phyloP scores from a whole-genome alignment of 2,797 vertebrate genomes.

The Myotis pilosus region DNA sequence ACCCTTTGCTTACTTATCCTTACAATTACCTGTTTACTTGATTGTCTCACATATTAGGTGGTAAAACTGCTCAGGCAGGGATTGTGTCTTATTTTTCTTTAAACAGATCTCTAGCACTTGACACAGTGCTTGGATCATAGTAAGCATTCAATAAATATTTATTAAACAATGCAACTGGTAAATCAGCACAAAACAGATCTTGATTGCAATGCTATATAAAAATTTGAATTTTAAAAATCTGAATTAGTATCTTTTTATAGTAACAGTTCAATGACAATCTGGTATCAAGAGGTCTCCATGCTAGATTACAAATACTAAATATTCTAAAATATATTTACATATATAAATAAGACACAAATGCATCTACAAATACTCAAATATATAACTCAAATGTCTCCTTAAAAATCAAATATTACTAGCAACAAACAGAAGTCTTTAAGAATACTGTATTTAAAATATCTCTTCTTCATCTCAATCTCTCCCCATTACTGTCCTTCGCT shows the following conservation, averaged over 20 bases:
- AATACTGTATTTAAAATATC: background rate
- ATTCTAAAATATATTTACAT: conserved; percentile 9
- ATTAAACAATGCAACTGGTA: background rate
- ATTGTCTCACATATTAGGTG: background rate
- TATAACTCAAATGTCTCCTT: conserved; percentile 13
- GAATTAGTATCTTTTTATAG: background rate
- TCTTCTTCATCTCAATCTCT: conserved; percentile 28
- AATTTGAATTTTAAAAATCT: conserved; percentile 11
- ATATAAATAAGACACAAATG: background rate
- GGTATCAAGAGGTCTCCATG: background rate
- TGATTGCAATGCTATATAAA: background rate
- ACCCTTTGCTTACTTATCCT: background rate
- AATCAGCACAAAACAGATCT: background rate
- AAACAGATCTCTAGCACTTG: background rate
- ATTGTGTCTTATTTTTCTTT: background rate
- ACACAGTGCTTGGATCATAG: background rate
- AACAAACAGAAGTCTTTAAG: background rate
- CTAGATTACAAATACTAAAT: conserved; percentile 17
- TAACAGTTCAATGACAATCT: background rate
- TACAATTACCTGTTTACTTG: background rate
- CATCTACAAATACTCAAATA: background rate
- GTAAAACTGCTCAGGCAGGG: background rate
- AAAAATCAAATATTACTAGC: conserved; percentile 26
- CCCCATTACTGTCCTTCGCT: background rate
- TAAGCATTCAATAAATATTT: conserved; percentile 23